Base-by-base conservation (phyloP, 2,113 vertebrate species). In the Zapus hudsonius region DNA sequence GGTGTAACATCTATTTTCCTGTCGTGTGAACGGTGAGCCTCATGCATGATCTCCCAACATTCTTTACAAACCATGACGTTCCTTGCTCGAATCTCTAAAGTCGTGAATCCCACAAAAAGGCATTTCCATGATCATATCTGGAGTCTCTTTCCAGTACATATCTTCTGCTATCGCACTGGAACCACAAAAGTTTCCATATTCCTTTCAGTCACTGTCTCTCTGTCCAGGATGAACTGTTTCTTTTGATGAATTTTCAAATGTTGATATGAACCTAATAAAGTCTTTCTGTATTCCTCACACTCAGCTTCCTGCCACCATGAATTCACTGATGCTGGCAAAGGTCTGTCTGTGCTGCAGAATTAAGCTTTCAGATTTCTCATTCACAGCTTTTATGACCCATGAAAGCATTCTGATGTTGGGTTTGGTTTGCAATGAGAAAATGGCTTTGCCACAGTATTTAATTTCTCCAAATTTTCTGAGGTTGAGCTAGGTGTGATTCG, bases 241-340 rank as follows among this genome's bases (percentile, higher is more conserved):
- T 66, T 93, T 66, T 87, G 73, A 36, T 95, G 94, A 87, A 59
- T 95, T 87, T 93, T 95, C 69, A 95, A 89, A 73, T 96, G 84
- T 36, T 95, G 91, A 81, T 79, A 88, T n/a, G 85, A 92, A 52
- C 57, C 87, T 85, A 55, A 84, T 73, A 57, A 90, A 23, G 89
- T 61, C 84, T 96, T 90, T 12, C 94, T 92, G 87, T 82, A 94
- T 31, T 92, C 82, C 29, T 85, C 66, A 83, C 78, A 95, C 29
- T 63, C 33, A 23, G 84, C 38, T 64, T 44, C 16, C 40, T 75
- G 20, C 22, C 23, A 31, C 8, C 67, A 36, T 7, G 8, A 31
- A 47, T 25, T 57, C 33, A 31, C 15, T 61, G 23, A 38, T 73
- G n/a, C 36, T 42, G 38, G 36, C 20, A n/a, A 64, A 83, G 38